These are phyloP conservation scores for Drosophila borborema DNA, from an alignment of 2,888 invertebrate genomes.

Conservation along the genomic window DNA sequence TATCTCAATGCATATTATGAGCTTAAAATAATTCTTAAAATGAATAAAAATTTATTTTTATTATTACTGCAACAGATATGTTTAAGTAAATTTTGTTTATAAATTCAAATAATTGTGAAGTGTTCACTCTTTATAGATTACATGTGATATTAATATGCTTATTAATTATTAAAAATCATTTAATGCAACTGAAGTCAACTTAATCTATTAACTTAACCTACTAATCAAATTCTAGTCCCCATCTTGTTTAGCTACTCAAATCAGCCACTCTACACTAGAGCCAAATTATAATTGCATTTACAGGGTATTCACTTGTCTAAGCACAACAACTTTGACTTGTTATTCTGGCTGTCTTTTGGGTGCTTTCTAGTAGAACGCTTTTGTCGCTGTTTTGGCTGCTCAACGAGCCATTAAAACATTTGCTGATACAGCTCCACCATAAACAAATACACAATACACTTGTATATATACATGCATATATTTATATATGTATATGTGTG, in stretches of 20 bases:
- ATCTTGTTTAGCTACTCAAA: neutral
- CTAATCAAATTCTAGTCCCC: neutral
- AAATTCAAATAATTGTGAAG: neutral
- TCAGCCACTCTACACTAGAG: neutral
- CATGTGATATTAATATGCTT: neutral
- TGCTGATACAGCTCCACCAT: constrained; percentile 64
- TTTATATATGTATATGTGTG: constrained; percentile 11
- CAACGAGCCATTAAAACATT: constrained; percentile 76
- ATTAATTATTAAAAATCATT: neutral
- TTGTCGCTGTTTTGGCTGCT: constrained; percentile 57
- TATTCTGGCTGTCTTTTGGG: constrained; percentile 11
- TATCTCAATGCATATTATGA: too few relatives aligned
- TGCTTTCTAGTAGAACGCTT: constrained; percentile 60
- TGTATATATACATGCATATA: constrained; percentile 5
- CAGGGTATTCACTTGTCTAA: constrained; percentile 14
- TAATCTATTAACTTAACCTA: neutral
- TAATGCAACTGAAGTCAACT: neutral
- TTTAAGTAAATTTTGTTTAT: too few relatives aligned
- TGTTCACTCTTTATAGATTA: neutral
- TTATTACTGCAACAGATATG: too few relatives aligned
- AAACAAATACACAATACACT: constrained; percentile 29
- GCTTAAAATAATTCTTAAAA: neutral
- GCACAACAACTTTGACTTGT: neutral
- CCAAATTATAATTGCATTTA: neutral
- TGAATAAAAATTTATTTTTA: too few relatives aligned